Conservation (phyloP, 2,113 vertebrate species). For the Xiphophorus maculatus region DNA sequence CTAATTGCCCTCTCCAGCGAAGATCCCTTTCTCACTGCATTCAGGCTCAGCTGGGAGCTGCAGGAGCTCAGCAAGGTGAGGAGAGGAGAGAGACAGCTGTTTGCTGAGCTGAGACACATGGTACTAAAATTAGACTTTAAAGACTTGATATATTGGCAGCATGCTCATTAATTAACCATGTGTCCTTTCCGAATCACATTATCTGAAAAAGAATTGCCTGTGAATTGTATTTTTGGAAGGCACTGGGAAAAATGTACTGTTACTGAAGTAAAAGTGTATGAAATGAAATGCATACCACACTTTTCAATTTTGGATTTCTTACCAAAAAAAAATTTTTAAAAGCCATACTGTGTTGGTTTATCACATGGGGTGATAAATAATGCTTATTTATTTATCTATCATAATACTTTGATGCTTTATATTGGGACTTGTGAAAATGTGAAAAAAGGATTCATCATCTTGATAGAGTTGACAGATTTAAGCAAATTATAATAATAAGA, state of each 20-base stretch:
- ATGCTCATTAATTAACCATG: background rate
- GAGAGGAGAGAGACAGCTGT: background rate
- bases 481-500: background rate
- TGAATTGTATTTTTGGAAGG: background rate
- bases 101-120: background rate
- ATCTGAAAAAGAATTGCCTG: background rate
- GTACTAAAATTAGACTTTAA: constrained; percentile 13
- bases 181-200: background rate
- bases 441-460: background rate
- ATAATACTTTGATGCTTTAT: no score
- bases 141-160: background rate
- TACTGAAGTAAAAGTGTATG: no score
- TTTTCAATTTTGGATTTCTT: no score
- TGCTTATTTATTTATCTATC: no score
- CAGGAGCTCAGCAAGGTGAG: constrained; percentile 94
- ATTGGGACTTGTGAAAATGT: background rate
- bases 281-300: no score
- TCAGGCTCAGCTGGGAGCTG: constrained; percentile 97
- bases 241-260: background rate
- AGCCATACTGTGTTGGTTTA: no score
- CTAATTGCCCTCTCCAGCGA: constrained; percentile 95
- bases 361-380: no score
- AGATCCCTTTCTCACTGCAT: constrained; percentile 97
- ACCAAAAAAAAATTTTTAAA: no score
- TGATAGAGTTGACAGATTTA: background rate